Percentiles rank a stretch among this genome's conserved stretches.
phyloP scores from a whole-genome alignment of 1,140 invertebrate species.

The Nasonia giraulti region DNA sequence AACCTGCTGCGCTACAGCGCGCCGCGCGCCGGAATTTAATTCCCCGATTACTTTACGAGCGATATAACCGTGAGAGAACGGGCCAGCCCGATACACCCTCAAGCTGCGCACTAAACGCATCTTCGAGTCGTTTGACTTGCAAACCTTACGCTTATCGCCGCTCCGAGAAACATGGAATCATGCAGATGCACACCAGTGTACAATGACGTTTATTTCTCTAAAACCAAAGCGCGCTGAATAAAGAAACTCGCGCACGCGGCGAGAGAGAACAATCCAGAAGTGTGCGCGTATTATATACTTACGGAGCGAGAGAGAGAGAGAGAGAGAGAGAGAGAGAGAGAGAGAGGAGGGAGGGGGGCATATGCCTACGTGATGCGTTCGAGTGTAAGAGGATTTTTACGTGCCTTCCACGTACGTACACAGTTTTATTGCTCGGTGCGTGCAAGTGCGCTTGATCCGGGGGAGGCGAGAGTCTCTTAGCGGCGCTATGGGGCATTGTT shows the following conservation, averaged over 20 bases:
- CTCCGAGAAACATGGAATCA: background rate
- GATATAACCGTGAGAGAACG: slow-evolving; percentile 35
- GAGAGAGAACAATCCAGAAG: background rate
- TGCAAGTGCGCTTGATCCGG: slow-evolving; percentile 10
- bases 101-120: background rate
- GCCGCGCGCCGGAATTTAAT: slow-evolving; percentile 41
- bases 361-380: slow-evolving; percentile 3
- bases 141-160: background rate
- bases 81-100: background rate
- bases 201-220: background rate
- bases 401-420: background rate
- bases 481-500: slow-evolving; percentile 61
- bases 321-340: background rate
- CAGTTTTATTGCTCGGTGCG: slow-evolving; percentile 9
- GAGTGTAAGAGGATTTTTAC: background rate
- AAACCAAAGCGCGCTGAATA: too few relatives aligned
- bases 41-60: slow-evolving; percentile 36
- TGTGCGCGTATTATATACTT: background rate
- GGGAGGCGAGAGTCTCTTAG: slow-evolving; percentile 41
- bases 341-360: too few relatives aligned
- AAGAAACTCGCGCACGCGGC: too few relatives aligned
- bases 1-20: background rate
- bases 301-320: background rate
- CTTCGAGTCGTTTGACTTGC: slow-evolving; percentile 10
- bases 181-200: too few relatives aligned